Base-by-base conservation (phyloP, 2,888 invertebrate species). In the Camptogramma bilineatum region DNA sequence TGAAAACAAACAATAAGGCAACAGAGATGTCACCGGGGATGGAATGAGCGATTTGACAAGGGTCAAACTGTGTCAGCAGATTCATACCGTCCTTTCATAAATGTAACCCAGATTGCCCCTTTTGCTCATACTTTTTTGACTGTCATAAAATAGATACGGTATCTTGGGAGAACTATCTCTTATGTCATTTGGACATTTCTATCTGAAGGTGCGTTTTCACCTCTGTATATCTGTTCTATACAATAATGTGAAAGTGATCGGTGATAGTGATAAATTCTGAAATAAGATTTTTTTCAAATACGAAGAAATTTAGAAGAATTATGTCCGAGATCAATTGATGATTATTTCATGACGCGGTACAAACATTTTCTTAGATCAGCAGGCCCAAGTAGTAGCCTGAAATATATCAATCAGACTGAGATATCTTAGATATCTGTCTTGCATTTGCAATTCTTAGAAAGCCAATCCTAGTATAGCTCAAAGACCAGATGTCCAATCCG, bases 11-110 rank as follows among this genome's bases (percentile, higher is more conserved):
- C 51, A 58, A 58, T 52, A 31, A 39, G 4, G 19, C 34, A 52
- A 10, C 18, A 39, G 47, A 47, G 13, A 50, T 58, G 62, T 63
- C 62, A 57, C 46, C 48, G 17, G 42, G 31, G 62, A 57, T 63
- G 50, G 24, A 39, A 42, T 57, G 52, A 53, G 16, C 24, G 48
- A 42, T 62, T 51, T 62, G 62, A 63, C 57, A 48, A 57, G 57
- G 62, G 62, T 63, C 52, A 31, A 53, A 53, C 52, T 52, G 46
- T 55, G 51, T 57, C 51, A 46, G 46, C 51, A 19, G 42, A 52
- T 48, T 53, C 39, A 42, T 42, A 50, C 17, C 2, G 42, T 18
- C 24, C 34, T 46, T 34, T 34, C 46, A 21, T 28, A 58, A 51
- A 44, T 44, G 44, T 17, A 17, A 31, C 44, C 16, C 21, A 10